Evolutionary conservation across 2,113 vertebrate genomes (phyloP).

Genomic region (Misgurnus anguillicaudatus): DNA sequence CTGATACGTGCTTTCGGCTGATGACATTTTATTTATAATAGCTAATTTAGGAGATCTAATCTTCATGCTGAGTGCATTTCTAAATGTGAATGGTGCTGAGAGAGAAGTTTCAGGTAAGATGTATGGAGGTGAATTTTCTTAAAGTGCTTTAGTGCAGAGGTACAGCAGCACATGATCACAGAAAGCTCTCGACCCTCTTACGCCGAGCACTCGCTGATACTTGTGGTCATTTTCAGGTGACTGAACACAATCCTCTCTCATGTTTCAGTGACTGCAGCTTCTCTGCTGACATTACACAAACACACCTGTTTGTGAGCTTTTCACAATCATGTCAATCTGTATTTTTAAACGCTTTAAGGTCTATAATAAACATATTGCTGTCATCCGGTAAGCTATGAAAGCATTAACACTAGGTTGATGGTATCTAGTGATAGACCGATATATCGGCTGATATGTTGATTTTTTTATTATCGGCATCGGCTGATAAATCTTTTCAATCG

Average conservation of each 20-base stretch:
- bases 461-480: too few relatives aligned
- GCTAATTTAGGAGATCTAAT: slow-evolving; percentile 21
- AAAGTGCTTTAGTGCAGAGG: not conserved
- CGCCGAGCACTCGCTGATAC: slow-evolving; percentile 51
- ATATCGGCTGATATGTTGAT: too few relatives aligned
- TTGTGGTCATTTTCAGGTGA: slow-evolving; percentile 72
- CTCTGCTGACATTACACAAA: too few relatives aligned
- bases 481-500: too few relatives aligned
- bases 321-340: too few relatives aligned
- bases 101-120: not conserved
- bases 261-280: too few relatives aligned
- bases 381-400: too few relatives aligned
- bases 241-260: slow-evolving; percentile 44
- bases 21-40: slow-evolving; percentile 39
- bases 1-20: slow-evolving; percentile 6
- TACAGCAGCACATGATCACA: not conserved
- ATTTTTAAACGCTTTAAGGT: too few relatives aligned
- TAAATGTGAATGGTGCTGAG: slow-evolving; percentile 16
- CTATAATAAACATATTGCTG: too few relatives aligned
- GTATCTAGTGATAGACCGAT: too few relatives aligned
- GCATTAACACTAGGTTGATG: too few relatives aligned
- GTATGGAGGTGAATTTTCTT: not conserved
- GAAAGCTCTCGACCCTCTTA: not conserved
- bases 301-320: too few relatives aligned
- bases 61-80: slow-evolving; percentile 8